Evolutionary conservation across 2,888 invertebrate genomes (phyloP).

Genomic region (Eupithecia insigniata): DNA sequence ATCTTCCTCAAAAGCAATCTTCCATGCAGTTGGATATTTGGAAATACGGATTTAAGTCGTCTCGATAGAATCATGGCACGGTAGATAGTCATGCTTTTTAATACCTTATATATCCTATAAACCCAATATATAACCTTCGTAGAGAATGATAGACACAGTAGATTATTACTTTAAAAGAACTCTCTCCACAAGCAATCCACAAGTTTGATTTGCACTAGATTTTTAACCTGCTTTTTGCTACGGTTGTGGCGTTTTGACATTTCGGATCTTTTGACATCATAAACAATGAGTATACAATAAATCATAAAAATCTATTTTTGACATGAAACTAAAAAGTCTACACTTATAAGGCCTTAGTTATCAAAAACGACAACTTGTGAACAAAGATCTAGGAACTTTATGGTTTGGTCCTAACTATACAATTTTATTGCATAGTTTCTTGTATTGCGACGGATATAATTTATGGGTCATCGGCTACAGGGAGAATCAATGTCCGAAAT

Average conservation of each 20-base stretch:
- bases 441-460: too few relatives aligned
- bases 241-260: not conserved
- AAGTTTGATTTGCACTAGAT: not conserved
- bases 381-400: too few relatives aligned
- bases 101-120: not conserved
- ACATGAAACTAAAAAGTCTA: not conserved
- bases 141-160: not conserved
- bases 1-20: not conserved
- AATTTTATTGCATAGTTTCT: too few relatives aligned
- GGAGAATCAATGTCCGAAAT: too few relatives aligned
- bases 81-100: not conserved
- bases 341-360: not conserved
- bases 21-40: slow-evolving; percentile 1
- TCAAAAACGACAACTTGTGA: too few relatives aligned
- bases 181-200: too few relatives aligned
- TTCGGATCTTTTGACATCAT: not conserved
- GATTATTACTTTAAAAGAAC: not conserved
- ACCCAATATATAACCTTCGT: not conserved
- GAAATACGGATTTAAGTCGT: not conserved
- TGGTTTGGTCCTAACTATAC: too few relatives aligned
- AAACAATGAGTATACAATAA: too few relatives aligned
- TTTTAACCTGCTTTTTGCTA: not conserved
- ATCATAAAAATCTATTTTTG: not conserved
- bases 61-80: not conserved
- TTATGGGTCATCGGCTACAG: too few relatives aligned